Base-by-base conservation (phyloP, 2,888 invertebrate genomes). In the Apantesis nais region DNA sequence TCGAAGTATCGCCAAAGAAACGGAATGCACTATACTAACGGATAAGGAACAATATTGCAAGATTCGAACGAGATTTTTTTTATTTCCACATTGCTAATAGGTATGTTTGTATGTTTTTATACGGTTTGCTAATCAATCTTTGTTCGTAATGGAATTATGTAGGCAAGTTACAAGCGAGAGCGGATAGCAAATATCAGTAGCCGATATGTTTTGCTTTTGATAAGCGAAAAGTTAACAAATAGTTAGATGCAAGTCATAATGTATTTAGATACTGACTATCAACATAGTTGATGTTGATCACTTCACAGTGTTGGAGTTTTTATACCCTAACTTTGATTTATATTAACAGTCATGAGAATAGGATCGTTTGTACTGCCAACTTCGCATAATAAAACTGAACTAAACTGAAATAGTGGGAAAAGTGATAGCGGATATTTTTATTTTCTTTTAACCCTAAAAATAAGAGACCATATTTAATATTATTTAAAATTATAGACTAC, bases 31-130 rank as follows among this genome's bases (percentile, higher is more conserved):
- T 55, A 22, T 31, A 61, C 52, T 63, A 67, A 74, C 83, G 25
- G 77, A 78, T 85, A 83, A 76, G 85, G 85, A 66, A 75, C 77
- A 78, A 83, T 78, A 77, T 76, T 70, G 70, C 73, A 70, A 79
- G 75, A 77, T 72, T 72, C 67, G 69, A 74, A 52, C 77, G 44
- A 71, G 72, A 71, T 76, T 72, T 76, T 75, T 68, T 72, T 67
- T 68, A 63, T 64, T 70, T 65, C 75, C 65, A 73, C 66, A 68
- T 44, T 58, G 70, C 80, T 37, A 70, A 63, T 78, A 72, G 61
- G 75, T 72, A 67, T 31, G 25, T 62, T 52, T 74, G 76, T 31
- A 58, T 77, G 75, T 80, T 74, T 76, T 80, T 75, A 74, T 78
- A 72, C 71, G 81, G 67, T 75, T 78, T 71, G 60, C 61, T 73